Conservation (phyloP, 2,888 invertebrate species). For the Neria commutata region DNA sequence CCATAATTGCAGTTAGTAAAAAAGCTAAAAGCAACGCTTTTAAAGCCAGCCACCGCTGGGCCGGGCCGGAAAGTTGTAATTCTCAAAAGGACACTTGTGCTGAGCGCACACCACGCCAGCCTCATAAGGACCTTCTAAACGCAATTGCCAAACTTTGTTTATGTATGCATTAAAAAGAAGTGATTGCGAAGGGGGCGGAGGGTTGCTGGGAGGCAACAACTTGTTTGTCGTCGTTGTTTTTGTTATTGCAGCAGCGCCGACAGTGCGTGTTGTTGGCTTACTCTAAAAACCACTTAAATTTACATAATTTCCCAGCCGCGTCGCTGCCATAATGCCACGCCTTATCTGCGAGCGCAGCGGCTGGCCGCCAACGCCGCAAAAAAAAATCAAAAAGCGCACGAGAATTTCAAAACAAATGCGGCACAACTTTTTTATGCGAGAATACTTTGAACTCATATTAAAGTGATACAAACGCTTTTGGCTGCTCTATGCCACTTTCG, state of each 20-base stretch:
- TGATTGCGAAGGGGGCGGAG: not conserved
- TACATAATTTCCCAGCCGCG: slow-evolving; percentile 54
- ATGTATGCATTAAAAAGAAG: not conserved
- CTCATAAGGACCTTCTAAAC: not conserved
- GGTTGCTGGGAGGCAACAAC: not conserved
- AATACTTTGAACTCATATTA: not conserved
- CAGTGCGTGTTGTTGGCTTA: not conserved
- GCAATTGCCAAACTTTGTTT: slow-evolving; percentile 2
- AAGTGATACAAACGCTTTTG: not conserved
- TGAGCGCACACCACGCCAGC: not conserved
- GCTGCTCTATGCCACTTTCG: not conserved
- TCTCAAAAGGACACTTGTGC: not conserved
- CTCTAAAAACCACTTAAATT: slow-evolving; percentile 47
- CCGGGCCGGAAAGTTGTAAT: slow-evolving; percentile 2
- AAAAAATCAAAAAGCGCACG: not conserved
- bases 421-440: not conserved
- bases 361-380: too few relatives aligned
- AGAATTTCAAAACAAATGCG: not conserved
- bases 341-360: slow-evolving; percentile 40
- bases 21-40: not conserved
- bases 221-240: not conserved
- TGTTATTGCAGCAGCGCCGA: not conserved
- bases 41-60: too few relatives aligned
- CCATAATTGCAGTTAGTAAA: not conserved
- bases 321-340: slow-evolving; percentile 47